Conservation (phyloP, 2,113 vertebrate species). For the Microtus pennsylvanicus region DNA sequence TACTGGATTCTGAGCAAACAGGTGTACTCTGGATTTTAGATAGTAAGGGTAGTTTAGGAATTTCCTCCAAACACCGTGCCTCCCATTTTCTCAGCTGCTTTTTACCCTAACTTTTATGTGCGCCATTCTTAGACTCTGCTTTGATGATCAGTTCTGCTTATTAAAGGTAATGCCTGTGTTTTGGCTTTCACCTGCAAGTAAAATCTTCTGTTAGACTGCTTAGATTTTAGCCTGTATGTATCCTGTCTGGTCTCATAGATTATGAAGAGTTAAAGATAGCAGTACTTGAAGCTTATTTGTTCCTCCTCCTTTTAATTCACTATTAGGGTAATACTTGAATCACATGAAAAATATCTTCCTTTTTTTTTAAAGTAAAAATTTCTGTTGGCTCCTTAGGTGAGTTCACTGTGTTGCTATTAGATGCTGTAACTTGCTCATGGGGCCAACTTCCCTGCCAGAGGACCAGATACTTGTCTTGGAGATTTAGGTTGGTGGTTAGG, state of each 20-base stretch:
- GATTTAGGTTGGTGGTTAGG: constrained; percentile 63
- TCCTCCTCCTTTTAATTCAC: constrained; percentile 45
- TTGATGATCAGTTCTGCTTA: constrained; percentile 51
- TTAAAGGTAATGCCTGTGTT: constrained; percentile 30
- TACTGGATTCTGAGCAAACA: background rate
- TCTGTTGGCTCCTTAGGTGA: background rate
- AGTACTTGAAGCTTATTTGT: constrained; percentile 36
- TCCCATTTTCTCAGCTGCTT: background rate
- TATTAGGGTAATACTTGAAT: constrained; percentile 37
- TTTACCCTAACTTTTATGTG: background rate
- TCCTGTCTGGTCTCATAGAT: constrained; percentile 19
- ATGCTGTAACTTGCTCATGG: constrained; percentile 3
- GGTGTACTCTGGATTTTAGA: constrained; percentile 40
- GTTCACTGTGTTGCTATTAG: background rate
- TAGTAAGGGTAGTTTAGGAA: constrained; percentile 33
- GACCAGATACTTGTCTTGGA: constrained; percentile 50
- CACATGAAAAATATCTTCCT: constrained; percentile 53
- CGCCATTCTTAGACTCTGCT: background rate
- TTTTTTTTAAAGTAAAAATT: background rate
- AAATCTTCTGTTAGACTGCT: background rate
- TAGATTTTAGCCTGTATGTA: constrained; percentile 53
- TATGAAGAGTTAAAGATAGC: background rate
- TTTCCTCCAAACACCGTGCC: background rate
- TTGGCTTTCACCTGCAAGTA: constrained; percentile 43
- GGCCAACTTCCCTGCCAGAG: constrained; percentile 30